Percentiles rank a stretch among this genome's conserved stretches.
These are phyloP conservation scores for Drosophila yakuba DNA, from an alignment of 1,140 invertebrate species.

Conservation along the genomic window DNA sequence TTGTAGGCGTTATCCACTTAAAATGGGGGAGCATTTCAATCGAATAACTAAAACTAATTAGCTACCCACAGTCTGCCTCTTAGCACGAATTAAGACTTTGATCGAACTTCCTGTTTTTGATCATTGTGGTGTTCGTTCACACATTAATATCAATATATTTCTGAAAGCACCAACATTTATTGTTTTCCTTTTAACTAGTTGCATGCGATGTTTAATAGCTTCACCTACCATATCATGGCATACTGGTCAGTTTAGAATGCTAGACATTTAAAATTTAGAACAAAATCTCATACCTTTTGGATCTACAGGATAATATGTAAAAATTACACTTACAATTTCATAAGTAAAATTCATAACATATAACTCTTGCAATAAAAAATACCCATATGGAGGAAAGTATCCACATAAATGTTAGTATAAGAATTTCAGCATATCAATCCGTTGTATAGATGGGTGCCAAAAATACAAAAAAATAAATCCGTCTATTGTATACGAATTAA, in stretches of 20 bases:
- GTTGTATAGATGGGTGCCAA: constrained; percentile 59
- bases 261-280: not conserved
- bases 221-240: constrained; percentile 57
- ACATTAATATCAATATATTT: constrained; percentile 74
- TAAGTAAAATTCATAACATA: not conserved
- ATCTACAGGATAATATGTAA: too few species aligned
- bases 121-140: constrained; percentile 44
- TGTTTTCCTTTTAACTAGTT: constrained; percentile 58
- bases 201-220: constrained; percentile 72
- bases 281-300: not conserved
- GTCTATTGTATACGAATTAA: constrained; percentile 71
- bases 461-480: constrained; percentile 64
- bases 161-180: not conserved
- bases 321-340: too few species aligned
- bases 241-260: constrained; percentile 7
- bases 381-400: not conserved
- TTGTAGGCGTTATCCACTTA: constrained; percentile 63
- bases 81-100: constrained; percentile 54
- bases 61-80: constrained; percentile 45
- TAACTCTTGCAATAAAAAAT: not conserved
- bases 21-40: constrained; percentile 58
- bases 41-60: constrained; percentile 71
- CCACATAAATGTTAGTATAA: constrained; percentile 60
- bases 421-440: constrained; percentile 62
- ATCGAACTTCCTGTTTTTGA: constrained; percentile 62